Percentiles rank a stretch among this genome's conserved stretches.
These are phyloP conservation scores for Bujurquina vittata DNA, from an alignment of 2,113 vertebrate species.

Conservation along the genomic window DNA sequence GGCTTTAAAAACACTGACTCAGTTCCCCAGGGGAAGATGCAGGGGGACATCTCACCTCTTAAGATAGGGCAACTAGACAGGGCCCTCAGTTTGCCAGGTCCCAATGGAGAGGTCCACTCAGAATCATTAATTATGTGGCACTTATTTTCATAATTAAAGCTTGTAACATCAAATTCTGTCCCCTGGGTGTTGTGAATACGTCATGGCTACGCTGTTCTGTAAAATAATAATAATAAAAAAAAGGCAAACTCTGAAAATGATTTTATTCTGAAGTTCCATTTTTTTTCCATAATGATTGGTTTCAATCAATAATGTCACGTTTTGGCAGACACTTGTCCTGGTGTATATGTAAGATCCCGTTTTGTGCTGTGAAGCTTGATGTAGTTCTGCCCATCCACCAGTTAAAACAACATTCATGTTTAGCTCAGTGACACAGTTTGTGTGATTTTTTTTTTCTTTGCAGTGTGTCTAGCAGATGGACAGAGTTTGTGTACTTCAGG, in stretches of 20 bases:
- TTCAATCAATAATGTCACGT: background rate
- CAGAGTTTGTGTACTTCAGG: conserved; percentile 38
- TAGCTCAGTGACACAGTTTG: background rate
- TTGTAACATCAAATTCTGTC: conserved; percentile 32
- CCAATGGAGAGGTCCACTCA: conserved; percentile 28
- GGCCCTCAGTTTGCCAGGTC: conserved; percentile 1
- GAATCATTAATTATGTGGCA: conserved; percentile 52
- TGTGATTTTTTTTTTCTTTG: conserved; percentile 8
- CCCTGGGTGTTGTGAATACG: conserved; percentile 17
- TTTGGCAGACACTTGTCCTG: background rate
- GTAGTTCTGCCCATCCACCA: background rate
- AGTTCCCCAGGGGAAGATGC: conserved; percentile 26
- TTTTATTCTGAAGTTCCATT: background rate
- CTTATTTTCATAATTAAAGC: conserved; percentile 60
- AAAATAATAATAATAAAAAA: background rate
- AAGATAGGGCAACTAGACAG: conserved; percentile 36
- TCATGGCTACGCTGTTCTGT: conserved; percentile 4
- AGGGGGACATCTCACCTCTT: conserved; percentile 23
- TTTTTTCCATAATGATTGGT: background rate
- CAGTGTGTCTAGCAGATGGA: conserved; percentile 5
- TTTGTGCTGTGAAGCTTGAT: background rate
- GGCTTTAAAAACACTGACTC: conserved; percentile 54
- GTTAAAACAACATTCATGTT: background rate
- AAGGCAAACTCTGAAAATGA: background rate
- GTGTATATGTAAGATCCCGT: background rate